Evolutionary conservation across 2,113 vertebrate species (phyloP), one percentile per base, ranked within the genome.

Genomic region (Chlamydotis undulata): DNA sequence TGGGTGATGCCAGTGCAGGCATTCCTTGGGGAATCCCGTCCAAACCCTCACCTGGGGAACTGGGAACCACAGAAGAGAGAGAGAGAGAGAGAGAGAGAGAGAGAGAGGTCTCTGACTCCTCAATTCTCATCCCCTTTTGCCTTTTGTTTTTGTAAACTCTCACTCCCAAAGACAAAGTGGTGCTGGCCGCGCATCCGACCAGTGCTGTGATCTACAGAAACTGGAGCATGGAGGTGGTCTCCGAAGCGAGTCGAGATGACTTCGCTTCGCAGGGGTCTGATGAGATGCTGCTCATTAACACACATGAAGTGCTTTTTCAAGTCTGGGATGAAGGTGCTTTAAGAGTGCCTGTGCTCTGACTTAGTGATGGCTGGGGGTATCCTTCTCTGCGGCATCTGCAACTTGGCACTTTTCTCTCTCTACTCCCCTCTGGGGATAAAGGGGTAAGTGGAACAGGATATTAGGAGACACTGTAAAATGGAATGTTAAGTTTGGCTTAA

Each of bases 201-300:
- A 26, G 21, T 19, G 64, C 67, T 37, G 59, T 70, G 28, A 80
- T 35, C 31, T 6, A 43, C 63, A 47, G 87, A 26, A 92, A 74
- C 6, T 2, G 35, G 45, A 17, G 13, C 2, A 3, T 0, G 0
- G 45, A 71, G 37, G 10, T 0, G 0, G 7, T 13, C 41, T 49
- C 83, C 67, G 64, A 43, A 45, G 69, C 26, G 63, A 50, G 22
- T 0, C 3, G 53, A 15, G 37, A 57, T 53, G 53, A 37, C 43
- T 94, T 81, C 25, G 61, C 87, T 79, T 82, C 61, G 61, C 74
- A 53, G 65, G 87, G 65, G 35, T 83, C 65, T 94, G 84, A 91
- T 83, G 84, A 94, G 74, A 64, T n/a, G 55, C 55, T 7, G 4
- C 47, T 91, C 25, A 8, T 90, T 63, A 55, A 33, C 4, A 3